Evolutionary conservation across 2,113 vertebrate genomes (phyloP).

Genomic region (Sus scrofa): T2T-Sscrofa CM000827.6:44426001-44426500

Average conservation of each 20-base stretch:
- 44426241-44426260: neutral
- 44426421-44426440: neutral
- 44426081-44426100: neutral
- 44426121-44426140: neutral
- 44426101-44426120: neutral
- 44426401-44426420: neutral
- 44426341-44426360: neutral
- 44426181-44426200: neutral
- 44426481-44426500: constrained; percentile 8
- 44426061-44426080: neutral
- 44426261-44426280: neutral
- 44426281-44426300: neutral
- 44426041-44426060: neutral
- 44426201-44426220: neutral
- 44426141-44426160: neutral
- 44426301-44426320: neutral
- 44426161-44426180: neutral
- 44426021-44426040: neutral
- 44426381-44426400: neutral
- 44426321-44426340: neutral
- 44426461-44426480: constrained; percentile 21
- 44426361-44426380: neutral
- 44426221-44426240: neutral
- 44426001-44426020: neutral
- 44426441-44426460: constrained; percentile 34